These are phyloP conservation scores for Selene dorsalis DNA, from an alignment of 2,797 vertebrate genomes.

Conservation along the genomic window DNA sequence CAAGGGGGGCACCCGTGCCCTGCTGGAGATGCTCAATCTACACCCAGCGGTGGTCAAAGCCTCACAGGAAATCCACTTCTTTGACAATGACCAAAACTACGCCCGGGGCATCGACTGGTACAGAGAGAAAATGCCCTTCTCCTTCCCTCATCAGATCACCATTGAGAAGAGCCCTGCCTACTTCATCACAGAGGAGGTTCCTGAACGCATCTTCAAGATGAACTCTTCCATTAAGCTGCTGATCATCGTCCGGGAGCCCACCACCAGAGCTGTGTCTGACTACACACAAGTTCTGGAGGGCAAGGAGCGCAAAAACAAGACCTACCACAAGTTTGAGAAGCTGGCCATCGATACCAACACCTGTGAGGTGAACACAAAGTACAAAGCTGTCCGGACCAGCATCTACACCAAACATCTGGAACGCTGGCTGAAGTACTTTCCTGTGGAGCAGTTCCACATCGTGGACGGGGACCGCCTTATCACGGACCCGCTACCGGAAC, in stretches of 20 bases:
- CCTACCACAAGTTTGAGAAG: conserved; percentile 95
- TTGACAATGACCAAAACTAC: conserved; percentile 96
- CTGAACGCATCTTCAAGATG: conserved; percentile 98
- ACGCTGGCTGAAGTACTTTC: conserved; percentile 95
- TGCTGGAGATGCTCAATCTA: conserved; percentile 96
- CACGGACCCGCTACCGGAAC: conserved; percentile 92
- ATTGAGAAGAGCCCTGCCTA: conserved; percentile 98
- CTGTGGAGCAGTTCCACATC: conserved; percentile 94
- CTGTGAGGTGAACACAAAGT: conserved; percentile 96
- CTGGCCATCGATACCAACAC: conserved; percentile 92
- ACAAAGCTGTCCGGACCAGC: conserved; percentile 96
- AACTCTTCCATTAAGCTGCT: conserved; percentile 96
- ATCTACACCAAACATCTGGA: conserved; percentile 97
- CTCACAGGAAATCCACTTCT: conserved; percentile 98
- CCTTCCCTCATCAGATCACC: conserved; percentile 95
- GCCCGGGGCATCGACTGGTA: conserved; percentile 96
- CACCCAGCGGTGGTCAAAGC: conserved; percentile 96
- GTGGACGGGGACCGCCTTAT: conserved; percentile 96
- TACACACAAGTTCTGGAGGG: conserved; percentile 97
- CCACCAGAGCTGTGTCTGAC: conserved; percentile 95
- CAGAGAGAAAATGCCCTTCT: conserved; percentile 96
- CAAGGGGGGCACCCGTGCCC: conserved; percentile 94
- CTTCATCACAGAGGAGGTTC: conserved; percentile 97
- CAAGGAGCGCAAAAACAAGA: conserved; percentile 97
- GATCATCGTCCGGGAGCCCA: conserved; percentile 96